Base-by-base conservation (phyloP, 2,113 vertebrate genomes). In the Apaloderma vittatum region DNA sequence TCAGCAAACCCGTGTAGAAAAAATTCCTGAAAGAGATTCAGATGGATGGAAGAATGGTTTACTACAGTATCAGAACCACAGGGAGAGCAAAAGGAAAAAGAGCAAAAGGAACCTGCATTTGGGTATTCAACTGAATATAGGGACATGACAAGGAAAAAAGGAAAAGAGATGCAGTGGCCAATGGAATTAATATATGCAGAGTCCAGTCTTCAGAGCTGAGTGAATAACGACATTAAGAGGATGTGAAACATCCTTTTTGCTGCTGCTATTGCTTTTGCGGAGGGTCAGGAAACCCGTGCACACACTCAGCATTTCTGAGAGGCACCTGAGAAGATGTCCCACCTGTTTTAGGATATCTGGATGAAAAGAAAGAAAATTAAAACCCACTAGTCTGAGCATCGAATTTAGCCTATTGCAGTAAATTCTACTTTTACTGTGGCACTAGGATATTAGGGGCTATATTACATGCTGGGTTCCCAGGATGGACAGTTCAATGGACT, bases 161-260 rank as follows among this genome's bases (percentile, higher is more conserved):
- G 13, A 80, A 72, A 81, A 61, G 73, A 87, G 17, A 68, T 55
- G 49, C 80, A 87, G 40, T 75, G 62, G 82, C 23, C 22, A 43
- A 26, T 17, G 57, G 27, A 21, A 91, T 84, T 91, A 89, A 84
- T 65, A 72, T 37, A 78, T 19, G 40, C 80, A 87, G 81, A 66
- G 29, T 54, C 24, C n/a, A 75, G 40, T 46, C 49, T 94, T 85
- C 86, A 79, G 62, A 79, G n/a, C 23, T 13, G 58, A 87, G 73
- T 48, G 76, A 95, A 78, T 85, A 94, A 96, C 73, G 70, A n/a
- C 51, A 79, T 93, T 10, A 62, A 29, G 82, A 70, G 57, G 14
- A 32, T 26, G 14, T 45, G 37, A 78, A 95, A 88, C 45, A 37
- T 76, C 51, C 14, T 80, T 86, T 74, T 92, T 1, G 1, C 54